Evolutionary conservation across 2,888 invertebrate genomes (phyloP), one percentile per base, ranked within the genome.

Genomic region (Chloromyia formosa): DNA sequence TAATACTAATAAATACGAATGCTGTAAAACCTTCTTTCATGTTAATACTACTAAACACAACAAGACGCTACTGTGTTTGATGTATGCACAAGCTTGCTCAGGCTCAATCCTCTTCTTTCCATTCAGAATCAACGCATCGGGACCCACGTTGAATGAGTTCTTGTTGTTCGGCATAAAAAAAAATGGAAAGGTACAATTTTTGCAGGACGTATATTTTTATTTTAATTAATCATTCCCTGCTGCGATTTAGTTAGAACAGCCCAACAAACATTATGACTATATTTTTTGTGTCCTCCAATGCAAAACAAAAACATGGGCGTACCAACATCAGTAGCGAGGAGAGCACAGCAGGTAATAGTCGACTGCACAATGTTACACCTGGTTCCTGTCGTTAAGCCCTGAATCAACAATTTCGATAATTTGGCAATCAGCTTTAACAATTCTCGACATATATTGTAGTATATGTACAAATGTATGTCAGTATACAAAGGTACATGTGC

Each of bases 351-450:
- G 12, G 42, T 62, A 73, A 64, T 60, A 73, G 60, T 60, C 27
- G 45, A 53, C 56, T n/a, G 10, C 27, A 18, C 73, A 49, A 53
- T 68, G 58, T 76, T 76, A 74, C 76, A 76, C 74, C 76, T 74
- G 76, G 74, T 76, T 74, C 76, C 76, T 76, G 76, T 74, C 60
- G 20, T 62, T 62, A 23, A 14, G 18, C 22, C 45, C 71, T 69
- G 62, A 74, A 74, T 73, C 73, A 72, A 76, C 73, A 74, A 73
- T 74, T 76, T 76, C 53, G 76, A 72, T 76, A 74, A 76, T 76
- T 76, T 73, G 61, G 53, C 74, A 74, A 76, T 66, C 71, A 35
- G 16, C 49, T 66, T 66, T 12, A 22, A 66, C 10, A 56, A 56
- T 40, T 58, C 58, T 64, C 40, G 42, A 40, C 10, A 5, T 7